Evolutionary conservation across 1,140 invertebrate genomes (phyloP), one percentile per base, ranked within the genome.

Genomic region (Brachionus sp.): DNA sequence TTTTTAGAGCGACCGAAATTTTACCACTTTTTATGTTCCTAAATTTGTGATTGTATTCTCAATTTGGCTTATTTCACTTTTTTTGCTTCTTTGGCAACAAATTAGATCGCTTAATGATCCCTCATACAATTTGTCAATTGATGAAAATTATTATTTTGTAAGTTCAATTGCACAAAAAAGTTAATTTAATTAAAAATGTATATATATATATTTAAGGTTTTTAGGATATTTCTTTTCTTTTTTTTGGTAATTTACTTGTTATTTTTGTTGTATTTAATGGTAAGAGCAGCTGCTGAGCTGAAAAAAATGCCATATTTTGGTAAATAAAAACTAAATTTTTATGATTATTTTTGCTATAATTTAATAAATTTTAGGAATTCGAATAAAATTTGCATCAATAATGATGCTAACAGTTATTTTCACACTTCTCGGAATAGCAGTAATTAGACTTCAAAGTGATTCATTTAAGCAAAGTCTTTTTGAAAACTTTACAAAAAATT

Each of bases 271-370:
- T 92, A 94, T 85, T 89, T 98, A 19, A 92, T 97, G 83, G 89
- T 98, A 23, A 92, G 93, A 86, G 95, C 95, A 2, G 98, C 96
- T 87, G 95, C 93, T 85, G 96, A 98, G 90, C 90, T 98, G 35
- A 91, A 95, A 86, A 94, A 95, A 9, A 98, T 98, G 96, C 95
- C 95, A 84, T 97, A 94, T 89, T 97, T 98, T 91, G 95, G 95
- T 97, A 91, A 92, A 90, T 25, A 73, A 16, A 62, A n/a, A 16
- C 3, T 1, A 62, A 16, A 5, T 33, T 29, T 10, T 7, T 25
- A 25, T 25, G 1, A 46, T 12, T 25, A 19, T n/a, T 46, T 44
- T 42, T 66, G 29, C 5, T 19, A 42, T 16, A 77, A 35, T 82
- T 86, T 85, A 29, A 29, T 2, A 29, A 86, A 86, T 90, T 90